Conservation (phyloP, 2,797 vertebrate species). For the Peromyscus aztecus region DNA sequence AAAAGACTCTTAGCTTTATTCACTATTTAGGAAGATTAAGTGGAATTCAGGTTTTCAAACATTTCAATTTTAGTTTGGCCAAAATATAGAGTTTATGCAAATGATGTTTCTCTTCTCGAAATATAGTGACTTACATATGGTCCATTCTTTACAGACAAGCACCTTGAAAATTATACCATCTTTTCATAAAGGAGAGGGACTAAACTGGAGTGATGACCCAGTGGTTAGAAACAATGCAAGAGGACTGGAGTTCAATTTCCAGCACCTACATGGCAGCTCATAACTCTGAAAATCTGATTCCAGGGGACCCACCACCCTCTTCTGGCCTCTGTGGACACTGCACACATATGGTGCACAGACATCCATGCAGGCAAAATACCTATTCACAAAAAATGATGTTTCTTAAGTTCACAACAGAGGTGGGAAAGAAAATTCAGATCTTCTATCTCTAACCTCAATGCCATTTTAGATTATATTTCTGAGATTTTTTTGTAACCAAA, state of each 20-base stretch:
- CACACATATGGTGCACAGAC: neutral
- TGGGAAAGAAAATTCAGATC: neutral
- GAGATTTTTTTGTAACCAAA: slow-evolving; percentile 6
- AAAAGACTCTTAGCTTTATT: neutral
- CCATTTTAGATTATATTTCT: neutral
- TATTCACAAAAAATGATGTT: neutral
- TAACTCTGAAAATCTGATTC: too few relatives aligned
- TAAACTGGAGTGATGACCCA: neutral
- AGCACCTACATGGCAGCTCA: too few relatives aligned
- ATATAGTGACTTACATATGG: neutral
- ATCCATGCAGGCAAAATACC: neutral
- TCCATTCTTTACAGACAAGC: neutral
- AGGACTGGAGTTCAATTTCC: neutral
- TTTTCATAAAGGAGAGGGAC: neutral
- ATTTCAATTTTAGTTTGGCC: neutral
- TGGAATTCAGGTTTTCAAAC: slow-evolving; percentile 8
- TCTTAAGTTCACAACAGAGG: neutral
- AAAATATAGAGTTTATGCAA: slow-evolving; percentile 3
- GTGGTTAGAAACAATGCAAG: neutral
- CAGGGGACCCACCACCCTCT: too few relatives aligned
- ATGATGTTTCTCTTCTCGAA: neutral
- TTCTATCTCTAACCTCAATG: neutral
- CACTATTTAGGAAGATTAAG: neutral
- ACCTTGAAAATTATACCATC: neutral
- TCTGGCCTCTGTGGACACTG: neutral